Conservation (phyloP, 2,888 invertebrate species). For the Drosophila histrio region DNA sequence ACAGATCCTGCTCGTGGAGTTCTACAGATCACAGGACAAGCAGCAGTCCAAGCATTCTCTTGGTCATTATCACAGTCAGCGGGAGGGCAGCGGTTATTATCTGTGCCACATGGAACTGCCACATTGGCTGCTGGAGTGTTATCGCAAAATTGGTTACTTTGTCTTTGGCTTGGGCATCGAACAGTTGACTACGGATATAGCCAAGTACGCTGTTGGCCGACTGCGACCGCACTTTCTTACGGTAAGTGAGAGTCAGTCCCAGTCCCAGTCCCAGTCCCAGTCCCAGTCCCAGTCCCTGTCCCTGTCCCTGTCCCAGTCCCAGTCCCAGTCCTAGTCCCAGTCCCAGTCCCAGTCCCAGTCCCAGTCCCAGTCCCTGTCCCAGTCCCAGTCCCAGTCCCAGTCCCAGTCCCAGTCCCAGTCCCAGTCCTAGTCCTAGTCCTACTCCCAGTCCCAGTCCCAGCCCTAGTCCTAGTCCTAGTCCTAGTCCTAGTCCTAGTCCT, state of each 20-base stretch:
- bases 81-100: slow-evolving; percentile 85
- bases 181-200: slow-evolving; percentile 95
- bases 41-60: slow-evolving; percentile 4
- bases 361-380: not conserved
- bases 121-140: slow-evolving; percentile 89
- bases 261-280: not conserved
- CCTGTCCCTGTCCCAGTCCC: not conserved
- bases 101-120: slow-evolving; percentile 86
- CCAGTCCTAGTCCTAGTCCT: too few species aligned
- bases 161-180: slow-evolving; percentile 94
- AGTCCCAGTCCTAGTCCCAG: not conserved
- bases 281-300: not conserved
- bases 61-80: slow-evolving; percentile 66
- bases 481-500: too few species aligned
- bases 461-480: not conserved
- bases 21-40: slow-evolving; percentile 82
- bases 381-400: not conserved
- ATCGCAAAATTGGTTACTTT: slow-evolving; percentile 91
- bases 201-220: slow-evolving; percentile 96
- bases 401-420: not conserved
- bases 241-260: slow-evolving; percentile 83
- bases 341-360: not conserved
- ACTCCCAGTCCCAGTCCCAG: not conserved
- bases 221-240: slow-evolving; percentile 96
- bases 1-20: slow-evolving; percentile 91